Evolutionary conservation across 2,888 invertebrate genomes (phyloP).

Genomic region (Dastarcus helophoroides): DNA sequence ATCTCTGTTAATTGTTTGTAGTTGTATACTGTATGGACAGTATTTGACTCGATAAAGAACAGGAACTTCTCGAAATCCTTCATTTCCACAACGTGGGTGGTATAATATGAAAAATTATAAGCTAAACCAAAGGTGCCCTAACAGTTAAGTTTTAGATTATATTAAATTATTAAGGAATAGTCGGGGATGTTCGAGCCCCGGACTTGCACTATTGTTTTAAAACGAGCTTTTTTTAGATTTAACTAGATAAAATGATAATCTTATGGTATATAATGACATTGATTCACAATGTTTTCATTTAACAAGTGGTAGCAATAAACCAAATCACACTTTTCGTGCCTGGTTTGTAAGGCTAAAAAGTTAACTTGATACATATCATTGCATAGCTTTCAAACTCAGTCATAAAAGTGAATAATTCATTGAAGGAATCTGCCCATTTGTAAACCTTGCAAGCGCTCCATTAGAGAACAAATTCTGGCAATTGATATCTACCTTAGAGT

Average conservation of each 20-base stretch:
- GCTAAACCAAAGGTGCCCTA: slow-evolving; percentile 84
- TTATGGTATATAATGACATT: slow-evolving; percentile 13
- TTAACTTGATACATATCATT: slow-evolving; percentile 28
- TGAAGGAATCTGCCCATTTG: too few relatives aligned
- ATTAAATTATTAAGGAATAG: slow-evolving; percentile 19
- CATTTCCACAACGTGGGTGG: slow-evolving; percentile 24
- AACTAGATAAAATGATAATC: slow-evolving; percentile 22
- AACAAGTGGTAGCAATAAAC: slow-evolving; percentile 34
- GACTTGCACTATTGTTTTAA: slow-evolving; percentile 23
- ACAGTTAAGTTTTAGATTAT: slow-evolving; percentile 47
- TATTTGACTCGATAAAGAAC: slow-evolving; percentile 33
- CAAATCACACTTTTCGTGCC: slow-evolving; percentile 25
- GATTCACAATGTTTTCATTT: slow-evolving; percentile 23
- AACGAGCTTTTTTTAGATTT: slow-evolving; percentile 27
- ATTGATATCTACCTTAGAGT: too few relatives aligned
- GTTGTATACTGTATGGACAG: slow-evolving; percentile 31
- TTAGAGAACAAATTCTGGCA: too few relatives aligned
- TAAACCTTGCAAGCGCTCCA: too few relatives aligned
- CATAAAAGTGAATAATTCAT: slow-evolving; percentile 17
- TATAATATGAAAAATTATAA: slow-evolving; percentile 40
- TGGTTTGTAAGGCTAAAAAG: slow-evolving; percentile 19
- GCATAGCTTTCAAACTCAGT: slow-evolving; percentile 23
- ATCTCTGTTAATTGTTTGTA: slow-evolving; percentile 35
- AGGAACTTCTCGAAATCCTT: too few relatives aligned
- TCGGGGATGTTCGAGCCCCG: slow-evolving; percentile 9